phyloP scores from a whole-genome alignment of 2,888 invertebrate genomes.

The Pseudoips prasinana region DNA sequence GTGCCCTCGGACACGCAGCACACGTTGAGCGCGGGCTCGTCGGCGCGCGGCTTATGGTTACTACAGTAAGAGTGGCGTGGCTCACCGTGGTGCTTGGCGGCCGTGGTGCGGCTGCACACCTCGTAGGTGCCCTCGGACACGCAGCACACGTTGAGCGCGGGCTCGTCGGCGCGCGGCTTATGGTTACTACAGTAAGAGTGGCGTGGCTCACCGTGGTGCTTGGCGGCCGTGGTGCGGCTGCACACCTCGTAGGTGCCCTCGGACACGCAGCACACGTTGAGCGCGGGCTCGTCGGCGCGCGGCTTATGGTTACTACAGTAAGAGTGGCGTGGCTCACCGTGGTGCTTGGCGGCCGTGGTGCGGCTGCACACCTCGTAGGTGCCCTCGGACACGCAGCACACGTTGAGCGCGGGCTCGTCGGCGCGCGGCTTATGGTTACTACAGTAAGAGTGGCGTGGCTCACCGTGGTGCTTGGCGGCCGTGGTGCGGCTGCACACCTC shows the following conservation, averaged over 20 bases:
- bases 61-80: no score
- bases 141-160: constrained; percentile 94
- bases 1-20: constrained; percentile 99
- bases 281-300: constrained; percentile 88
- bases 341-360: constrained; percentile 92
- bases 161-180: constrained; percentile 94
- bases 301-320: constrained; percentile 99
- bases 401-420: constrained; percentile 8
- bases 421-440: constrained; percentile 98
- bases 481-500: constrained; percentile 97
- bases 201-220: constrained; percentile 91
- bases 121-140: constrained; percentile 99
- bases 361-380: constrained; percentile 98
- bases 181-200: no score
- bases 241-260: constrained; percentile 99
- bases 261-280: constrained; percentile 98
- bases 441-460: no score
- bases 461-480: constrained; percentile 91
- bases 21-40: constrained; percentile 91
- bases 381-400: constrained; percentile 86
- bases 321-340: constrained; percentile 94
- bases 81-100: constrained; percentile 89
- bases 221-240: constrained; percentile 94
- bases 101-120: constrained; percentile 96
- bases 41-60: constrained; percentile 97